Percentiles rank a stretch among this genome's conserved stretches.
These are phyloP conservation scores for Cerastis leucographa DNA, from an alignment of 2,888 invertebrate species.

Conservation along the genomic window DNA sequence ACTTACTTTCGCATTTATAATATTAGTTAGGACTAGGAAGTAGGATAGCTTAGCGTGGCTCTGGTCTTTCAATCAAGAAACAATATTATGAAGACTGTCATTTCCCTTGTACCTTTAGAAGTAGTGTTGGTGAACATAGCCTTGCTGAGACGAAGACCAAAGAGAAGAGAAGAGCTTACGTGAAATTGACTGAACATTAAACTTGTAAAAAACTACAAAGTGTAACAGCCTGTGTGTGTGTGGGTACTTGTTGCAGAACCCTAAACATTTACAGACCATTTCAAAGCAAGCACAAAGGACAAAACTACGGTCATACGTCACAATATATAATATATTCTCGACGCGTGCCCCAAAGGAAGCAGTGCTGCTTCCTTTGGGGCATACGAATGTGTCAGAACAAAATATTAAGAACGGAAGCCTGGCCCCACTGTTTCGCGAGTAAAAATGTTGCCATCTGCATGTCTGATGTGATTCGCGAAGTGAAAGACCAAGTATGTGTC, in stretches of 20 bases:
- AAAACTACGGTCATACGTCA: constrained; percentile 53
- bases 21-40: too few relatives aligned
- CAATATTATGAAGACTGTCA: not conserved
- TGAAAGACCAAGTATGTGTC: not conserved
- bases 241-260: constrained; percentile 19
- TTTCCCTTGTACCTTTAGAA: not conserved
- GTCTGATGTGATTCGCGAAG: constrained; percentile 28
- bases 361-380: too few relatives aligned
- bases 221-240: too few relatives aligned
- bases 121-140: not conserved
- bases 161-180: not conserved
- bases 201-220: not conserved
- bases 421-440: constrained; percentile 45
- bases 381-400: constrained; percentile 73
- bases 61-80: not conserved
- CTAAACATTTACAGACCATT: constrained; percentile 7
- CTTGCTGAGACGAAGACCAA: too few relatives aligned
- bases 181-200: not conserved
- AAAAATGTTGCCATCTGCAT: constrained; percentile 46
- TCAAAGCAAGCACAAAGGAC: constrained; percentile 15
- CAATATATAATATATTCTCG: constrained; percentile 55
- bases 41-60: not conserved
- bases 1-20: too few relatives aligned
- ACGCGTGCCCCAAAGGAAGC: constrained; percentile 76
- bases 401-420: constrained; percentile 74